Evolutionary conservation across 2,113 vertebrate species (phyloP).

Genomic region (Alosa alosa): DNA sequence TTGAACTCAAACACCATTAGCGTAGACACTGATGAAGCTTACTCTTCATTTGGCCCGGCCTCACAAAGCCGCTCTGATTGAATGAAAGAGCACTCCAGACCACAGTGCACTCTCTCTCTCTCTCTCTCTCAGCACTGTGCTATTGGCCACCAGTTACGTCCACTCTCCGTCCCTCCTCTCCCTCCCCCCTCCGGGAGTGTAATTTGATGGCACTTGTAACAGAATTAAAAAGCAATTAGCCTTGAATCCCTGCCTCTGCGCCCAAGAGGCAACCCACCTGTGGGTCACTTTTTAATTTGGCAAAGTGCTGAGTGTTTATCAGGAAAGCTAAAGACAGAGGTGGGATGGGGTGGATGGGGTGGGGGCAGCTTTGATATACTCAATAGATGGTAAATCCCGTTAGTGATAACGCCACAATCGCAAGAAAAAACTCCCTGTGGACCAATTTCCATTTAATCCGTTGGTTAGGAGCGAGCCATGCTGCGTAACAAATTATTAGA

Average conservation of each 20-base stretch:
- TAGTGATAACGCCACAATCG: constrained; percentile 69
- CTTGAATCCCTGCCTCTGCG: constrained; percentile 67
- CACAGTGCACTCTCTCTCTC: neutral
- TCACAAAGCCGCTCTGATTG: constrained; percentile 10
- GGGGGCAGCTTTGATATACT: constrained; percentile 72
- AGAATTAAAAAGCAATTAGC: constrained; percentile 80
- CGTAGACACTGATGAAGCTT: neutral
- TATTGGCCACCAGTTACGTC: constrained; percentile 56
- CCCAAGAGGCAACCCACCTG: constrained; percentile 69
- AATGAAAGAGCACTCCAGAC: neutral
- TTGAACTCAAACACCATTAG: neutral
- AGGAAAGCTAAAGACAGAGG: constrained; percentile 42
- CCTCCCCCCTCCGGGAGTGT: constrained; percentile 66
- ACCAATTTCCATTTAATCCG: constrained; percentile 75
- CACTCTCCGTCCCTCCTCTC: constrained; percentile 54
- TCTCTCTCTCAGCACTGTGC: constrained; percentile 21
- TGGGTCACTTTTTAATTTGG: constrained; percentile 81
- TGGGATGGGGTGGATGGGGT: neutral
- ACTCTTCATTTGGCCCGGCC: neutral
- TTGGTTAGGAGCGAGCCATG: constrained; percentile 69
- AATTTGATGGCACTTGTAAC: constrained; percentile 78
- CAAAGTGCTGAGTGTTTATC: constrained; percentile 77
- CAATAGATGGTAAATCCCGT: constrained; percentile 79
- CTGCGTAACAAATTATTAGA: constrained; percentile 71
- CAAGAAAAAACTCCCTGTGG: constrained; percentile 44